Evolutionary conservation across 1,140 invertebrate species (phyloP), one percentile per base, ranked within the genome.

Genomic region (Pollicipes pollicipes): DNA sequence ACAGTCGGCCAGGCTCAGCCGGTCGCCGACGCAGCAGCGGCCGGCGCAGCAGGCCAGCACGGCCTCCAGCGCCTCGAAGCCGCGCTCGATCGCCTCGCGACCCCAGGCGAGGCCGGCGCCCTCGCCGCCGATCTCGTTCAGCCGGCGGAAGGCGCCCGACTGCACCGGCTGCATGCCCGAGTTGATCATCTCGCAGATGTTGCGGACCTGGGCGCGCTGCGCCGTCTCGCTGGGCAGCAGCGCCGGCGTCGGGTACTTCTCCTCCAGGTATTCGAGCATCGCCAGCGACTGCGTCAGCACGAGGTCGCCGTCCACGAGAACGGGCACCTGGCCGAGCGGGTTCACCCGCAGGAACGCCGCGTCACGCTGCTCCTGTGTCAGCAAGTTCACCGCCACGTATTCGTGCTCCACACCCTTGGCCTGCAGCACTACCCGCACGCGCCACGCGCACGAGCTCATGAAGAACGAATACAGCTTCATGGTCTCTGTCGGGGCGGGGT

Each of bases 161-260:
- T 98, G 95, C 31, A 97, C 80, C 0, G 95, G 95, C 80, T 97
- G 94, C 77, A 96, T 96, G 66, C 93, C 93, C 69, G 90, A 90
- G 66, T 87, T 88, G 76, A 97, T 94, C 0, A 92, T 83, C 81
- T 93, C 87, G 70, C 85, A 87, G 75, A 90, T 85, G 77, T 87
- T 84, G 75, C 88, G 81, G 21, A 85, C 82, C 83, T 84, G 76
- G 78, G 91, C 83, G 79, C 89, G 88, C 67, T 89, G 85, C 70
- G 90, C 86, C 81, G 93, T 91, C 76, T 88, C 87, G 30, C 94
- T 90, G 80, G 97, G 84, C 16, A 96, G 78, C 6, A 58, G 45
- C 13, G 90, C 86, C 73, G 87, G 84, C 77, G 91, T 87, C 21
- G 90, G 90, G 77, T 90, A 84, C 0, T 87, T 90, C 80, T 97